Evolutionary conservation across 1,140 invertebrate species (phyloP).

Genomic region (Pemphigus obesinymphae): DNA sequence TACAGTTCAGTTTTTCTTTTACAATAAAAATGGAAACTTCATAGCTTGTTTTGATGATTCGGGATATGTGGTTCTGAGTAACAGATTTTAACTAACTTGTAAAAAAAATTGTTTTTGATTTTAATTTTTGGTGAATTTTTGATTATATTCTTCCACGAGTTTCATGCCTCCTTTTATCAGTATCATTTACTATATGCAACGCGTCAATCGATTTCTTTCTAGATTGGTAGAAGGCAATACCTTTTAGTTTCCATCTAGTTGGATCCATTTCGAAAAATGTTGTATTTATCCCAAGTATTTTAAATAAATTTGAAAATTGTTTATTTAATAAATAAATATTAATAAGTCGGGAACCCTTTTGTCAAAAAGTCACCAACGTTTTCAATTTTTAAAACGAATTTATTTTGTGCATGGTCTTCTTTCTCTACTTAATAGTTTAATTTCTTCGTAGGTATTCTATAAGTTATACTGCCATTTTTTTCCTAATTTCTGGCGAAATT

Average conservation of each 20-base stretch:
- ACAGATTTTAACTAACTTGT: neutral
- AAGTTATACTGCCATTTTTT: neutral
- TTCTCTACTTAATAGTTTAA: no score
- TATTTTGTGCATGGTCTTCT: neutral
- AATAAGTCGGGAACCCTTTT: neutral
- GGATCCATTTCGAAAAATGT: neutral
- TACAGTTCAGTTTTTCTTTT: no score
- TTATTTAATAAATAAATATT: neutral
- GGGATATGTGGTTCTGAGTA: no score
- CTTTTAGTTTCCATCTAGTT: neutral
- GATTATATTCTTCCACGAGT: constrained; percentile 46
- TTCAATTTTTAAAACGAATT: neutral
- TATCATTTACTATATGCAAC: neutral
- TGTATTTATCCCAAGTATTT: neutral
- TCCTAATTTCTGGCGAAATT: neutral
- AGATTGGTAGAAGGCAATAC: neutral
- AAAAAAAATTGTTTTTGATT: constrained; percentile 13
- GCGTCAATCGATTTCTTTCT: neutral
- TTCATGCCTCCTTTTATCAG: constrained; percentile 47
- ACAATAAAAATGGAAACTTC: no score
- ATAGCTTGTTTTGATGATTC: no score
- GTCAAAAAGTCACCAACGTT: neutral
- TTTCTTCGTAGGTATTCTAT: no score
- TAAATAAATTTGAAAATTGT: neutral
- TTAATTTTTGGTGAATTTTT: constrained; percentile 18